phyloP scores from a whole-genome alignment of 2,888 invertebrate species.

The Sarcophaga subvicina region DNA sequence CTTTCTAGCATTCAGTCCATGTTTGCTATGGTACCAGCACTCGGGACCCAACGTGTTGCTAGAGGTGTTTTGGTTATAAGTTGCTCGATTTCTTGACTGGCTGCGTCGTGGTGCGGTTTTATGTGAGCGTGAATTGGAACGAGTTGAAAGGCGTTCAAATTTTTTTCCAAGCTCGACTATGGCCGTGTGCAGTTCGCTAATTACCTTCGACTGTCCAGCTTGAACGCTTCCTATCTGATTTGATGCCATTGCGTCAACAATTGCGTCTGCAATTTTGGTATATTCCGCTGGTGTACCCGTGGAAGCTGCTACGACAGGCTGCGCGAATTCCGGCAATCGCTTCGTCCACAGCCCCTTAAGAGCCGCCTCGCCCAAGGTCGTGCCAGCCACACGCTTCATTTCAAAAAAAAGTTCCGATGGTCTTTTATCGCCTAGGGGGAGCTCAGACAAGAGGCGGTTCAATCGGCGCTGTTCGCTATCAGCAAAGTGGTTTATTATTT shows the following conservation, averaged over 20 bases:
- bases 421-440: constrained; percentile 10
- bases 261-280: constrained; percentile 42
- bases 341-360: constrained; percentile 50
- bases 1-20: constrained; percentile 30
- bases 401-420: constrained; percentile 42
- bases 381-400: constrained; percentile 36
- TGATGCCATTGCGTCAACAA: constrained; percentile 29
- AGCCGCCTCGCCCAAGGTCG: constrained; percentile 6
- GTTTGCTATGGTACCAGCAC: constrained; percentile 31
- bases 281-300: constrained; percentile 32
- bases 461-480: constrained; percentile 37
- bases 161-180: constrained; percentile 21
- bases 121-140: constrained; percentile 27
- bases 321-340: constrained; percentile 18
- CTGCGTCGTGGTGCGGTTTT: not conserved
- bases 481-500: constrained; percentile 39
- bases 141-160: constrained; percentile 34
- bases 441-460: constrained; percentile 1
- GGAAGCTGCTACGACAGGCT: constrained; percentile 40
- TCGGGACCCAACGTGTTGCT: not conserved
- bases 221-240: constrained; percentile 7
- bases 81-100: not conserved
- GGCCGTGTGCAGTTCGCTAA: constrained; percentile 9
- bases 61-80: not conserved
- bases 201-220: not conserved